Evolutionary conservation across 2,113 vertebrate genomes (phyloP).

Genomic region (Brienomyrus longianalis): DNA sequence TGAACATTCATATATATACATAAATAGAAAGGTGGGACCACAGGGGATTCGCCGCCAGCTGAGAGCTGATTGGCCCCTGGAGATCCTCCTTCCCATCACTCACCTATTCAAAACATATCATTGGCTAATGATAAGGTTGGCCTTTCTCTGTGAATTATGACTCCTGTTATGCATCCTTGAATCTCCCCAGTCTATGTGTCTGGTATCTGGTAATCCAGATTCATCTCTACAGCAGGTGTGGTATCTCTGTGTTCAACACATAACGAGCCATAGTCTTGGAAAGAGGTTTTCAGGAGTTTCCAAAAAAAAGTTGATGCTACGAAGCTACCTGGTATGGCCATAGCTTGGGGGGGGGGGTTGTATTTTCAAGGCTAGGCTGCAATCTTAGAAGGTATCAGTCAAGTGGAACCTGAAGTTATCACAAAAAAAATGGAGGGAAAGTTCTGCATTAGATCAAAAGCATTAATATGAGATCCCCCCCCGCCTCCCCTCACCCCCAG

Average conservation of each 20-base stretch:
- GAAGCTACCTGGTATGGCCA: too few relatives aligned
- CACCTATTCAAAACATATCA: background rate
- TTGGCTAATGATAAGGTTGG: background rate
- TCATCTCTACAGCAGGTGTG: slow-evolving; percentile 26
- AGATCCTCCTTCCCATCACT: background rate
- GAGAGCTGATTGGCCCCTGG: background rate
- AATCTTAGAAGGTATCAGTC: background rate
- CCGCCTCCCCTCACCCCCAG: too few relatives aligned
- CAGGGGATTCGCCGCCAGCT: background rate
- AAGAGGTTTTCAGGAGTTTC: slow-evolving; percentile 11
- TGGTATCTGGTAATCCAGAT: background rate
- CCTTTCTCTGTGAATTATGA: background rate
- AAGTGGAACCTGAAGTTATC: background rate
- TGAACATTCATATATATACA: too few relatives aligned
- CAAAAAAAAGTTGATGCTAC: background rate
- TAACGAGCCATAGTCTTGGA: slow-evolving; percentile 16
- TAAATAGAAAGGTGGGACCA: background rate
- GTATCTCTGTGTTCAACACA: background rate
- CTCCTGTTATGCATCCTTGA: background rate
- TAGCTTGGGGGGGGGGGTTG: background rate
- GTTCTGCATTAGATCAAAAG: background rate
- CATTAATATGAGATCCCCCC: background rate
- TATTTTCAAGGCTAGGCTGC: background rate
- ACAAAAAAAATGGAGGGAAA: background rate
- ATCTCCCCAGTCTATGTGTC: background rate